phyloP scores from a whole-genome alignment of 2,797 vertebrate genomes.

The Sandelia bainsii region DNA sequence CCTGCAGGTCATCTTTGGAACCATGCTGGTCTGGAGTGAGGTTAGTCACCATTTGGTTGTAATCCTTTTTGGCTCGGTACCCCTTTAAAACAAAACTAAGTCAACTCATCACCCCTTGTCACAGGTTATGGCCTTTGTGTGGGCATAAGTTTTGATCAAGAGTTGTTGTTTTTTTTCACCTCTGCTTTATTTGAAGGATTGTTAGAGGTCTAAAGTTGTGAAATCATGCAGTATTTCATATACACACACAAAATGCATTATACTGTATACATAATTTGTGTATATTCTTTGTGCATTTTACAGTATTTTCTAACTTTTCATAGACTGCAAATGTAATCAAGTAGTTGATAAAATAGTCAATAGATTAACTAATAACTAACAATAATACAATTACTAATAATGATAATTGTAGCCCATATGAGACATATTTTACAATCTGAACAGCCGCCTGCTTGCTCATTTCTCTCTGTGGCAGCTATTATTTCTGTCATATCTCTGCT shows the following conservation, averaged over 20 bases:
- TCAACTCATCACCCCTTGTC: not conserved
- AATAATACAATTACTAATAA: conserved; percentile 21
- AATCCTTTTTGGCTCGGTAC: not conserved
- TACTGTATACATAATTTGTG: too few relatives aligned
- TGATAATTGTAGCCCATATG: conserved; percentile 7
- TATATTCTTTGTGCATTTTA: not conserved
- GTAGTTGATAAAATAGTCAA: not conserved
- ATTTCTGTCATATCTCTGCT: conserved; percentile 53
- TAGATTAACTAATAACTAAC: not conserved
- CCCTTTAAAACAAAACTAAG: not conserved
- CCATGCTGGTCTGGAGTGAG: conserved; percentile 95
- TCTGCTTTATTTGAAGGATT: not conserved
- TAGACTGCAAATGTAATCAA: not conserved
- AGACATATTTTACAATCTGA: conserved; percentile 37
- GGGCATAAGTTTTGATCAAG: not conserved
- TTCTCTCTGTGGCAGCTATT: conserved; percentile 39
- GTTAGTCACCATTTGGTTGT: conserved; percentile 67
- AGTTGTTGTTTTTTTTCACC: not conserved
- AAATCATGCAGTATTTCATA: too few relatives aligned
- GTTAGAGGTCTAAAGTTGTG: too few relatives aligned
- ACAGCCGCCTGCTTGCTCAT: conserved; percentile 45
- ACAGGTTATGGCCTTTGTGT: not conserved
- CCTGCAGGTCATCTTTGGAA: conserved; percentile 93
- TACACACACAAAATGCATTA: too few relatives aligned
- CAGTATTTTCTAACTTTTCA: not conserved